Base-by-base conservation (phyloP, 2,113 vertebrate species). In the Hoplias malabaricus region DNA sequence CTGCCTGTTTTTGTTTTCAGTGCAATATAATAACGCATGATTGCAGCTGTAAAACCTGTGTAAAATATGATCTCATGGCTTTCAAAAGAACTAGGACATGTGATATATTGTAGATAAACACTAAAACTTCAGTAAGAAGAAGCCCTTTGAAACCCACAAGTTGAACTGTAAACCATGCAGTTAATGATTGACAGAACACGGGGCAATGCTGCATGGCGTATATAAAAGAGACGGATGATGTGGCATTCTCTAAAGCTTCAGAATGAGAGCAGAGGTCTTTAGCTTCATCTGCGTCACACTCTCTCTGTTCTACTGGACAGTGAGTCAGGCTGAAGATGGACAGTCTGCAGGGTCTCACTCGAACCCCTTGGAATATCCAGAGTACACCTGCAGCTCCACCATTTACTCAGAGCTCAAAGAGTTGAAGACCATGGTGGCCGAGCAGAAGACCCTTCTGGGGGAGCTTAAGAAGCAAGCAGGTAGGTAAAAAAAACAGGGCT, bases 251-350 rank as follows among this genome's bases (percentile, higher is more conserved):
- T 46, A 2, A 62, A 4, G 7, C 12, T 59, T 13, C 71, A 63
- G 19, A 43, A 73, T 73, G 71, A 73, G 19, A 73, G 27, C 56
- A 23, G 38, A 46, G 42, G 8, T 73, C 13, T 19, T 73, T 5
- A n/a, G n/a, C n/a, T n/a, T n/a, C n/a, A n/a, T n/a, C n/a, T n/a
- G n/a, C n/a, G 1, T 62, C 9, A 19, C 3, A 9, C 34, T 73
- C 57, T 62, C 19, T 29, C 29, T 73, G 71, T 43, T 33, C 40
- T 27, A 61, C 54, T 61, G 25, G 29, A 46, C 16, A 14, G 56
- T 48, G 38, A 27, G 27, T 14, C 56, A 34, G 27, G 27, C n/a
- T 33, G 40, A 6, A 34, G 27, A 62, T 14, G 29, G n/a, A 27
- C 5, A 5, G 16, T 13, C 43, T 4, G 7, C 70, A 43, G 70